These are phyloP conservation scores for Mesorhabditis sp. DNA, from an alignment of 2,888 invertebrate species.

Conservation along the genomic window DNA sequence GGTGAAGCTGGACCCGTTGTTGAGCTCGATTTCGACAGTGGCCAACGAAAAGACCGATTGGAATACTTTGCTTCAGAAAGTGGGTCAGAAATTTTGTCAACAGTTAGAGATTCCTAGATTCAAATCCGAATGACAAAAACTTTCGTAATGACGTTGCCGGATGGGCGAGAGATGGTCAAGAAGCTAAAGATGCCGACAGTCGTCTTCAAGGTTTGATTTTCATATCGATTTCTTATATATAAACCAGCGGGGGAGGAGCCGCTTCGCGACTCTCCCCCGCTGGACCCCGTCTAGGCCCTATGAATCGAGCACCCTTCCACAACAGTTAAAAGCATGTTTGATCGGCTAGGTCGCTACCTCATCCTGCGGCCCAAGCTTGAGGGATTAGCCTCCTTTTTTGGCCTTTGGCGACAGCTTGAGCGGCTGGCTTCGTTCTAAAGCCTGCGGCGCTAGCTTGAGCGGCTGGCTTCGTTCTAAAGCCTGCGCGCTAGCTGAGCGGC, in stretches of 20 bases:
- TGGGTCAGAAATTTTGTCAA: conserved; percentile 16
- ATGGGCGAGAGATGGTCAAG: conserved; percentile 38
- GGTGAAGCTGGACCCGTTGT: conserved; percentile 30
- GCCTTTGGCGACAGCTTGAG: no score
- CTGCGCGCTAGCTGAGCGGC: no score
- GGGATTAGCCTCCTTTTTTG: no score
- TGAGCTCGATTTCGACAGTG: conserved; percentile 20
- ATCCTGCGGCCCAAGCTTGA: no score
- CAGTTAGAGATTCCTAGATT: background rate
- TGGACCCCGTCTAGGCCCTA: no score
- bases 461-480: no score
- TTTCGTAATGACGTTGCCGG: conserved; percentile 34
- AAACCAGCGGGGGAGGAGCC: background rate
- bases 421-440: no score
- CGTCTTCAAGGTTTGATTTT: conserved; percentile 26
- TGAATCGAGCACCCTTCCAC: no score
- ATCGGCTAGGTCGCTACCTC: no score
- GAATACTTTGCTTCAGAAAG: conserved; percentile 33
- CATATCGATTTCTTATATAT: background rate
- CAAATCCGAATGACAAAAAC: conserved; percentile 42
- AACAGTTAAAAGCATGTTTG: no score
- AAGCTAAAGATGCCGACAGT: conserved; percentile 32
- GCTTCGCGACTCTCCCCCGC: no score
- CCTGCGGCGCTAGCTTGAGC: no score
- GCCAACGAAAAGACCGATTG: conserved; percentile 25